phyloP scores from a whole-genome alignment of 2,888 invertebrate genomes.

The Epinotia brunnichana region DNA sequence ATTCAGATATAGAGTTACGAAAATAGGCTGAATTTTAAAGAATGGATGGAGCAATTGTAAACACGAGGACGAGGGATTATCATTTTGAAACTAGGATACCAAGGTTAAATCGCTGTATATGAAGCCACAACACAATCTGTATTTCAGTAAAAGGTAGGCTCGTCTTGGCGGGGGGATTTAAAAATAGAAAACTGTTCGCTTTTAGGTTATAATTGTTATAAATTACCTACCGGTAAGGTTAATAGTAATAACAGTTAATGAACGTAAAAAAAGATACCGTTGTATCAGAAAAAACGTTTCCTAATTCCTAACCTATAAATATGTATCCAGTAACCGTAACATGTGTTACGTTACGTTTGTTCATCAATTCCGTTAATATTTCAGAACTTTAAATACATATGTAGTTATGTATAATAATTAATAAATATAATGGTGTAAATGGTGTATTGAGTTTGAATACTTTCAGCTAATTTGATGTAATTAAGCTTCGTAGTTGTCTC shows the following conservation, averaged over 20 bases:
- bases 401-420: not conserved
- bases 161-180: too few relatives aligned
- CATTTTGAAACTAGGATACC: too few relatives aligned
- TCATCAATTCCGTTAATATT: too few relatives aligned
- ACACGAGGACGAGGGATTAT: not conserved
- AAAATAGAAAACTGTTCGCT: not conserved
- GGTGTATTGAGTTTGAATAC: not conserved
- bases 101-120: too few relatives aligned
- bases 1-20: not conserved
- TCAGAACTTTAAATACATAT: too few relatives aligned
- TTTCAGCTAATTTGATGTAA: not conserved
- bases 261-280: not conserved
- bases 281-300: not conserved
- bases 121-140: too few relatives aligned
- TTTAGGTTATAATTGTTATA: conserved; percentile 10
- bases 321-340: not conserved
- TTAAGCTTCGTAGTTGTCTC: not conserved
- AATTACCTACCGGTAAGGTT: not conserved
- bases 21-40: conserved; percentile 13
- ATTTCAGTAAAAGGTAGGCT: too few relatives aligned
- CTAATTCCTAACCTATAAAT: not conserved
- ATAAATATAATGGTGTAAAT: not conserved
- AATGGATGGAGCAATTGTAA: not conserved
- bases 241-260: not conserved
- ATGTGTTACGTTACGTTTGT: too few relatives aligned